phyloP scores from a whole-genome alignment of 2,888 invertebrate species.

The Unio pictorum region DNA sequence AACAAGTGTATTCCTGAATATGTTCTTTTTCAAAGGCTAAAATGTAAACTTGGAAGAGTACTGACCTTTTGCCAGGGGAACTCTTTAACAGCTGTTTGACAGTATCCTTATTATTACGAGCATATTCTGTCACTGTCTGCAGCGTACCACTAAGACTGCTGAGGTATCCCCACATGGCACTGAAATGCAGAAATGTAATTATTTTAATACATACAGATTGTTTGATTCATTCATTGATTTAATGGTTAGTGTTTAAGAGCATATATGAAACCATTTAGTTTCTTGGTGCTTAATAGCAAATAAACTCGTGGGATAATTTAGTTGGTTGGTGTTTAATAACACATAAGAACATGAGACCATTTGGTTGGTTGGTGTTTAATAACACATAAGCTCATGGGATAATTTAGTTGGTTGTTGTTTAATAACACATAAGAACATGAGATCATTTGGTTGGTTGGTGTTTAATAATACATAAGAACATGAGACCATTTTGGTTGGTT shows the following conservation, averaged over 20 bases:
- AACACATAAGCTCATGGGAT: too few relatives aligned
- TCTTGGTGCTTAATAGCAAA: background rate
- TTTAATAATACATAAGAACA: too few relatives aligned
- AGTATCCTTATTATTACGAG: conserved; percentile 41
- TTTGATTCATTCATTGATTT: background rate
- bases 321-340: too few relatives aligned
- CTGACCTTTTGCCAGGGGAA: conserved; percentile 61
- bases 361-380: background rate
- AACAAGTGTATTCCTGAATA: too few relatives aligned
- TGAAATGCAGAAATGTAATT: conserved; percentile 21
- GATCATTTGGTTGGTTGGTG: background rate
- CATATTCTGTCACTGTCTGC: conserved; percentile 45
- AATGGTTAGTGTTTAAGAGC: background rate
- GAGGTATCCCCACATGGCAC: conserved; percentile 63
- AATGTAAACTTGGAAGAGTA: background rate
- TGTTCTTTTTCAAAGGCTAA: background rate
- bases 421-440: too few relatives aligned
- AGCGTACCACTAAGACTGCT: conserved; percentile 51
- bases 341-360: too few relatives aligned
- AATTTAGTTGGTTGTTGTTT: too few relatives aligned
- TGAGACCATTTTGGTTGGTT: too few relatives aligned
- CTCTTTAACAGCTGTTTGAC: conserved; percentile 65
- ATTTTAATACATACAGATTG: background rate
- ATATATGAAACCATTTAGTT: too few relatives aligned
- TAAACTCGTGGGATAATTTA: too few relatives aligned